Conservation (phyloP, 2,113 vertebrate species). For the Corapipo altera region DNA sequence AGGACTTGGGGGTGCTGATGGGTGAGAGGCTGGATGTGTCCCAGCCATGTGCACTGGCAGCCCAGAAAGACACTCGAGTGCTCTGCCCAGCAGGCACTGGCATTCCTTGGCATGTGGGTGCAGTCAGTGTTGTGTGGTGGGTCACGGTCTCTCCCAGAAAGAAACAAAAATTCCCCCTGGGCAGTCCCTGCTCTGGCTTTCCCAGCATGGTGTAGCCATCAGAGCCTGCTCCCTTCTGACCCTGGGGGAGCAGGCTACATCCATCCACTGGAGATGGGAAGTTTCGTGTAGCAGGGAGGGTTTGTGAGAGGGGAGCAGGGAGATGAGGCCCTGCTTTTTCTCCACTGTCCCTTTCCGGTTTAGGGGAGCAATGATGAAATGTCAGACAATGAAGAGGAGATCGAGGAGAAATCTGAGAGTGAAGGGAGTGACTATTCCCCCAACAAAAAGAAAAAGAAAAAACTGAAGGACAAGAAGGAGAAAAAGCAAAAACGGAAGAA, state of each 20-base stretch:
- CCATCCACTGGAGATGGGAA: background rate
- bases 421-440: conserved; percentile 90
- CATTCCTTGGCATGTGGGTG: background rate
- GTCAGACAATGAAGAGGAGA: conserved; percentile 86
- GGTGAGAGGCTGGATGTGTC: background rate
- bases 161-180: background rate
- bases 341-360: background rate
- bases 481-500: conserved; percentile 88
- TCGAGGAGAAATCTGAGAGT: conserved; percentile 85
- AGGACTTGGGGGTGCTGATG: background rate
- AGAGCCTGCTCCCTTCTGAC: background rate
- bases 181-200: background rate
- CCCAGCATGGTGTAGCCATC: fast-evolving
- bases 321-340: no score
- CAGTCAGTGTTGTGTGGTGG: background rate
- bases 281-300: background rate
- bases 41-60: background rate
- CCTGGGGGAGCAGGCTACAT: background rate
- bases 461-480: conserved; percentile 93
- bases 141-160: background rate
- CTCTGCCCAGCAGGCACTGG: fast-evolving
- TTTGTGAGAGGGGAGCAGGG: background rate
- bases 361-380: conserved; percentile 83
- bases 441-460: conserved; percentile 96
- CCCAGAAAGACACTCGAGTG: background rate